Evolutionary conservation across 2,113 vertebrate genomes (phyloP).

Genomic region (Nycticorax nycticorax): DNA sequence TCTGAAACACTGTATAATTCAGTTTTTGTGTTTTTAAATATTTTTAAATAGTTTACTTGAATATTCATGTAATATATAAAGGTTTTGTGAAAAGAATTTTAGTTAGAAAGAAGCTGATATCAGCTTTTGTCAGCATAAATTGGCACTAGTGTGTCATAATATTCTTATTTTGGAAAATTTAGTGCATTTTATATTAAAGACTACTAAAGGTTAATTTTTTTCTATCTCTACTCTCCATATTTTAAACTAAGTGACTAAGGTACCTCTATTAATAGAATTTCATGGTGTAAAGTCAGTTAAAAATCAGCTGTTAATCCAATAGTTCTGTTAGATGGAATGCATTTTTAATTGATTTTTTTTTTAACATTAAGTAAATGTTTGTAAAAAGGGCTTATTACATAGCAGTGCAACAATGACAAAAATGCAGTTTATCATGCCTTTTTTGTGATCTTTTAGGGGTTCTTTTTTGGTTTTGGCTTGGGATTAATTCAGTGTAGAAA

Average conservation of each 20-base stretch:
- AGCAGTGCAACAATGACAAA: conserved; percentile 62
- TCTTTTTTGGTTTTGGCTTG: conserved; percentile 55
- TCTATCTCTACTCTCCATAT: conserved; percentile 60
- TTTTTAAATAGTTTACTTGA: conserved; percentile 73
- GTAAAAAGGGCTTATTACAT: conserved; percentile 71
- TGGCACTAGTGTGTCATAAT: conserved; percentile 64
- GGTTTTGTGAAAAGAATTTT: conserved; percentile 68
- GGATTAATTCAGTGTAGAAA: conserved; percentile 66
- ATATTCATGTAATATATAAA: conserved; percentile 73
- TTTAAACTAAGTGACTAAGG: conserved; percentile 61
- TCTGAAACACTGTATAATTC: conserved; percentile 68
- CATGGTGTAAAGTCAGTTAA: conserved; percentile 59
- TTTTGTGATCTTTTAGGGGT: conserved; percentile 47
- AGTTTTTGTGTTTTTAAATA: conserved; percentile 48
- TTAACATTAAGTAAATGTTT: conserved; percentile 56
- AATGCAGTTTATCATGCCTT: conserved; percentile 47
- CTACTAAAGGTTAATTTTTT: conserved; percentile 68
- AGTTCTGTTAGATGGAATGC: conserved; percentile 66
- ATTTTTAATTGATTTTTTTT: conserved; percentile 63
- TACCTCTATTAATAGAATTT: conserved; percentile 68
- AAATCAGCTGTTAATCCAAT: conserved; percentile 63
- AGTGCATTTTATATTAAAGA: conserved; percentile 73
- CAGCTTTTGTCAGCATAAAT: conserved; percentile 64
- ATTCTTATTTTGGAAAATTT: conserved; percentile 68
- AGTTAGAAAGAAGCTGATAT: conserved; percentile 63